Evolutionary conservation across 2,113 vertebrate species (phyloP).

Genomic region (Bos taurus): ARS-UCD2.0 NC_037346.1:58781501-58782000

Average conservation of each 20-base stretch:
- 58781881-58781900: no score
- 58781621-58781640: background rate
- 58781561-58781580: background rate
- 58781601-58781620: background rate
- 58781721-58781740: background rate
- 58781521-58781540: background rate
- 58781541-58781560: background rate
- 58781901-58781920: background rate
- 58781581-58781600: background rate
- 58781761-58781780: background rate
- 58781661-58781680: background rate
- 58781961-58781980: background rate
- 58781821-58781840: accelerated
- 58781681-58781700: background rate
- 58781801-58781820: accelerated
- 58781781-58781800: accelerated
- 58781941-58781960: background rate
- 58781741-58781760: background rate
- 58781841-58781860: background rate
- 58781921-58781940: background rate
- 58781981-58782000: conserved; percentile 64
- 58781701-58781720: background rate
- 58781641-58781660: background rate
- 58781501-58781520: background rate
- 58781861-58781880: background rate